phyloP scores from a whole-genome alignment of 2,888 invertebrate genomes.

The Rhaphigaster nebulosa region DNA sequence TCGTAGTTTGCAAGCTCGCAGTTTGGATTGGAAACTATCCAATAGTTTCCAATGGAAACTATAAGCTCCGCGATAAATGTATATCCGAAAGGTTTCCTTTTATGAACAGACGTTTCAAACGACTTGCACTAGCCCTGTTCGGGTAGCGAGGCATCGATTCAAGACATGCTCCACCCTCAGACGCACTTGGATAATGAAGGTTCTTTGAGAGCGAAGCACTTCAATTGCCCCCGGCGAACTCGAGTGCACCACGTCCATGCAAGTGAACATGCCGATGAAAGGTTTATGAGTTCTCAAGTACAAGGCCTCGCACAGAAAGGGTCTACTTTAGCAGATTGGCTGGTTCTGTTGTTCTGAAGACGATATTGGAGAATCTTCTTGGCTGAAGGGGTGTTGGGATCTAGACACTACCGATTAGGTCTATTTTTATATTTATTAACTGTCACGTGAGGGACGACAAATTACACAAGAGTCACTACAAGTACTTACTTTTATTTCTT shows the following conservation, averaged over 20 bases:
- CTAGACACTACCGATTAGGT: neutral
- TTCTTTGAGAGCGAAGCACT: neutral
- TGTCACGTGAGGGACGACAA: neutral
- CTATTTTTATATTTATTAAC: neutral
- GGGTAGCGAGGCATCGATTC: neutral
- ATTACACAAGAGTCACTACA: no score
- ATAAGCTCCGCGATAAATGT: neutral
- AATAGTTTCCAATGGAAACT: no score
- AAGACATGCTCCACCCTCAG: neutral
- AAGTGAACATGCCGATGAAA: neutral
- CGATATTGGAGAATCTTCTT: neutral
- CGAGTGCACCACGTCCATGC: neutral
- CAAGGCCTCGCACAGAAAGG: neutral
- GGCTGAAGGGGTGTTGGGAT: neutral
- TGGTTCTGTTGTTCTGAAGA: conserved; percentile 3
- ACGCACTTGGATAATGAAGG: neutral
- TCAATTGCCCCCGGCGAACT: neutral
- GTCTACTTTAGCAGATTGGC: conserved; percentile 37
- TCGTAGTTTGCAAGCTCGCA: no score
- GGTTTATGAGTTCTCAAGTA: neutral
- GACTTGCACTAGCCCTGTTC: neutral
- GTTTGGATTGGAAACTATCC: no score
- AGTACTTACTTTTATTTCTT: no score
- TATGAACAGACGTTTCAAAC: neutral
- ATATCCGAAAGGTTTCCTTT: neutral